Evolutionary conservation across 1,140 invertebrate species (phyloP).

Genomic region (Drosophila hydei): DNA sequence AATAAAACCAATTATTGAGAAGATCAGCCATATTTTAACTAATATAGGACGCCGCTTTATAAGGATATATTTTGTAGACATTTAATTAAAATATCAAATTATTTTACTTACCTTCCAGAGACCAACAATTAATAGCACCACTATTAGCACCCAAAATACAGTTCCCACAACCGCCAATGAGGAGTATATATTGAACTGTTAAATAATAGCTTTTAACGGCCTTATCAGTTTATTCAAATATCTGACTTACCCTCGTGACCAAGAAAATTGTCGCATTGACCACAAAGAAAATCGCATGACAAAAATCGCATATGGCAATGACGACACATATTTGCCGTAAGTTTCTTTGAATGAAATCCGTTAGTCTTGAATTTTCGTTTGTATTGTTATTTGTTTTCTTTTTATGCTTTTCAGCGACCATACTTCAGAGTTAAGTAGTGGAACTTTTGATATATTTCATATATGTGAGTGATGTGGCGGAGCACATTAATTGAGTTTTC

Average conservation of each 20-base stretch:
- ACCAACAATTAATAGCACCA: constrained; percentile 56
- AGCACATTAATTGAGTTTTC: constrained; percentile 26
- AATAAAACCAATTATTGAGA: constrained; percentile 54
- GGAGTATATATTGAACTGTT: constrained; percentile 43
- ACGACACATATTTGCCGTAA: constrained; percentile 46
- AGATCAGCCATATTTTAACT: constrained; percentile 54
- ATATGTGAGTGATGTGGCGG: constrained; percentile 40
- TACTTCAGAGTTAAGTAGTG: constrained; percentile 23
- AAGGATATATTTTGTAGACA: not conserved
- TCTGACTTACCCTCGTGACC: constrained; percentile 21
- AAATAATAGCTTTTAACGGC: not conserved
- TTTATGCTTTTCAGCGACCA: constrained; percentile 45
- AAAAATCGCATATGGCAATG: constrained; percentile 52
- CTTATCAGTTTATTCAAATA: not conserved
- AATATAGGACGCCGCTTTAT: constrained; percentile 42
- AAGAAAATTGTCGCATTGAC: constrained; percentile 48
- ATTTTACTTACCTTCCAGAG: constrained; percentile 52
- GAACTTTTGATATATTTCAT: constrained; percentile 1
- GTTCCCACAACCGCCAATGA: constrained; percentile 56
- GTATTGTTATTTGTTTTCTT: constrained; percentile 14
- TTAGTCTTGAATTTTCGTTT: not conserved
- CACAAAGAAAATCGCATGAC: constrained; percentile 58
- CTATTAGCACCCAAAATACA: constrained; percentile 59
- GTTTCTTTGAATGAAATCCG: constrained; percentile 9
- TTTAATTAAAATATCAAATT: not conserved